A percentile compares a stretch with the other conserved stretches of the same genome.
Conservation (phyloP, 2,113 vertebrate species). For the Erinaceus europaeus region DNA sequence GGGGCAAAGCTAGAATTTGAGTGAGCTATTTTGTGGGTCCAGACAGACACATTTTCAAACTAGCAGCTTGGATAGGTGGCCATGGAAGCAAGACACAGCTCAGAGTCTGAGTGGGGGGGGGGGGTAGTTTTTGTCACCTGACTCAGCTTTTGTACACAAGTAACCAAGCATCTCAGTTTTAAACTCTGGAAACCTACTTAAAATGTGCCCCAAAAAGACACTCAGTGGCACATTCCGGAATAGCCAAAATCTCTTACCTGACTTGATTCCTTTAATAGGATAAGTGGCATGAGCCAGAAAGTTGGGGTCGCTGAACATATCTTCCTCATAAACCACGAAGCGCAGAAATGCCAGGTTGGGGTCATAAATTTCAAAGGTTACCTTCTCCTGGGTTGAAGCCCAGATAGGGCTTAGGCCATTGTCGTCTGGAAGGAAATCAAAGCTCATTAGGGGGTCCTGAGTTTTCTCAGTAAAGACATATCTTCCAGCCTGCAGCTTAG, state of each 20-base stretch:
- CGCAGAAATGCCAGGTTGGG: slow-evolving; percentile 92
- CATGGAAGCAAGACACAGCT: not conserved
- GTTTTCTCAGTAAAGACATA: not conserved
- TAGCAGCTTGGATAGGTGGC: not conserved
- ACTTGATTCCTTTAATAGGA: slow-evolving; percentile 93
- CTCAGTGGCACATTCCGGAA: too few relatives aligned
- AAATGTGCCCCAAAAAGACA: too few relatives aligned
- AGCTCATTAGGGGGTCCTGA: not conserved
- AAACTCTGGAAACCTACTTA: too few relatives aligned
- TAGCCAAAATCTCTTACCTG: slow-evolving; percentile 83
- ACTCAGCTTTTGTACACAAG: too few relatives aligned
- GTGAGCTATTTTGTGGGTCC: too few relatives aligned
- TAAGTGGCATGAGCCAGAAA: slow-evolving; percentile 96
- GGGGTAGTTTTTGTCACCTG: too few relatives aligned
- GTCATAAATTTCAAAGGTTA: slow-evolving; percentile 90
- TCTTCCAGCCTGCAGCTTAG: not conserved
- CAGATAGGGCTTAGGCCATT: slow-evolving; percentile 96
- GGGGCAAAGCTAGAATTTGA: too few relatives aligned
- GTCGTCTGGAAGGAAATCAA: slow-evolving; percentile 86
- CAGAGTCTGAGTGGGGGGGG: too few relatives aligned
- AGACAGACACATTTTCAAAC: too few relatives aligned
- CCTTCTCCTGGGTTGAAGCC: slow-evolving; percentile 85
- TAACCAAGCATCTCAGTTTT: too few relatives aligned
- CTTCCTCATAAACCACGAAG: slow-evolving; percentile 97
- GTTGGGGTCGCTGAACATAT: slow-evolving; percentile 99